A percentile compares a stretch with the other conserved stretches of the same genome.
Conservation (phyloP, 2,888 invertebrate genomes). For the Parnassius orleans region DNA sequence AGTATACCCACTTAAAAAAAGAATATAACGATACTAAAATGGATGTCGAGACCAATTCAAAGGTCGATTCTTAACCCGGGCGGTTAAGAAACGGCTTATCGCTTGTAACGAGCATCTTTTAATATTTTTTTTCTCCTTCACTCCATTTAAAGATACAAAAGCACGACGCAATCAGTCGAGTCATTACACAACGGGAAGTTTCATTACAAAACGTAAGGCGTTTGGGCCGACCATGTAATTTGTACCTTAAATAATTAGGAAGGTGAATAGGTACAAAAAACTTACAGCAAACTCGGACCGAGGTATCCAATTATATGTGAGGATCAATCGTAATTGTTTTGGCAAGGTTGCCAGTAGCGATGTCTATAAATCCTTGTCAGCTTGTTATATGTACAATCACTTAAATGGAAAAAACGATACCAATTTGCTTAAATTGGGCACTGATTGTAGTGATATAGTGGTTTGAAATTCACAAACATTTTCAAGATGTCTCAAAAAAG, state of each 20-base stretch:
- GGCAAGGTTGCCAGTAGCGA: slow-evolving; percentile 34
- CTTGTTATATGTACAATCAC: slow-evolving; percentile 10
- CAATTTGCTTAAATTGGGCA: too few relatives aligned
- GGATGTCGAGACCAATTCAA: slow-evolving; percentile 12
- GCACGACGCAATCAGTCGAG: slow-evolving; percentile 36
- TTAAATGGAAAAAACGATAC: slow-evolving; percentile 9
- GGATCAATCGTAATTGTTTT: slow-evolving; percentile 36
- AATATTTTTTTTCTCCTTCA: slow-evolving; percentile 9
- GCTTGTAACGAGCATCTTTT: slow-evolving; percentile 15
- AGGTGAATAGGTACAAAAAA: slow-evolving; percentile 34
- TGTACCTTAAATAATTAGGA: slow-evolving; percentile 45
- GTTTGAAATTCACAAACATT: too few relatives aligned
- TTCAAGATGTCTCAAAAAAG: too few relatives aligned
- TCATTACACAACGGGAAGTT: slow-evolving; percentile 38
- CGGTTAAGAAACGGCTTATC: slow-evolving; percentile 6
- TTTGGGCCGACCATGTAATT: slow-evolving; percentile 41
- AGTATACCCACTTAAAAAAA: background rate
- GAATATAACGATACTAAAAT: slow-evolving; percentile 4
- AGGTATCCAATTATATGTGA: slow-evolving; percentile 34
- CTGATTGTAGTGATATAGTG: too few relatives aligned
- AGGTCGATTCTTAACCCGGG: slow-evolving; percentile 13
- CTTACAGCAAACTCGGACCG: slow-evolving; percentile 34
- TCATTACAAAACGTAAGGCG: slow-evolving; percentile 40
- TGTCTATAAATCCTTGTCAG: slow-evolving; percentile 21
- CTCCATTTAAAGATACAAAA: slow-evolving; percentile 32